Percentiles rank a stretch among this genome's conserved stretches.
These are phyloP conservation scores for Ennomos fuscantarius DNA, from an alignment of 2,888 invertebrate species.

Conservation along the genomic window DNA sequence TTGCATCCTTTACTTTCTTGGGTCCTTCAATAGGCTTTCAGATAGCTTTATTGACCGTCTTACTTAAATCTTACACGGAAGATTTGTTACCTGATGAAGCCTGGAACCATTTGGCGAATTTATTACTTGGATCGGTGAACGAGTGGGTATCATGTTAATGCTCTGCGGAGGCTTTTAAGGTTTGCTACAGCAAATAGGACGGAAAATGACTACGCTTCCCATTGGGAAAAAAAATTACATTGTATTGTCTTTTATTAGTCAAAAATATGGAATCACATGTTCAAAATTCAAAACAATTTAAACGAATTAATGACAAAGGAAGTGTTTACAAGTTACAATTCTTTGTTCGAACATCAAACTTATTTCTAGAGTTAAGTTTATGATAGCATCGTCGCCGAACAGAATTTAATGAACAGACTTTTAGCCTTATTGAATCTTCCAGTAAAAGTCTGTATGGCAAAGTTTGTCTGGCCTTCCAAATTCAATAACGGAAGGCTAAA, in stretches of 20 bases:
- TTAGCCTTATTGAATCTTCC: conserved; percentile 12
- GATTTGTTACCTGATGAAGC: conserved; percentile 37
- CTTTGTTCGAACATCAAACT: too few species aligned
- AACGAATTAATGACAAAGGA: too few species aligned
- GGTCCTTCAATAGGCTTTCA: conserved; percentile 23
- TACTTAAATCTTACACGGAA: conserved; percentile 36
- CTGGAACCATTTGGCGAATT: conserved; percentile 32
- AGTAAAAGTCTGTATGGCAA: conserved; percentile 17
- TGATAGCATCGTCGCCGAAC: too few species aligned
- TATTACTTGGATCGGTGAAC: conserved; percentile 32
- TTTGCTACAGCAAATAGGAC: conserved; percentile 23
- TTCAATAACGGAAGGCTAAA: conserved; percentile 26
- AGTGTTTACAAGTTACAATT: too few species aligned
- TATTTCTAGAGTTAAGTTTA: too few species aligned
- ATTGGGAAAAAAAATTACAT: conserved; percentile 19
- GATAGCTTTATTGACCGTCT: conserved; percentile 33
- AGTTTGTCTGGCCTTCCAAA: conserved; percentile 11
- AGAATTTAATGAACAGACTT: too few species aligned
- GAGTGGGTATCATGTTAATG: conserved; percentile 33
- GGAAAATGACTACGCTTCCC: conserved; percentile 23
- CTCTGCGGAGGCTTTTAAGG: conserved; percentile 29
- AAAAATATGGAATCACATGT: too few species aligned
- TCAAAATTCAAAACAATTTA: too few species aligned
- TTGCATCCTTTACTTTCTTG: conserved; percentile 15
- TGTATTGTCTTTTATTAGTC: conserved; percentile 18